Evolutionary conservation across 1,140 invertebrate species (phyloP), one percentile per base, ranked within the genome.

Genomic region (Piezodorus guildinii): DNA sequence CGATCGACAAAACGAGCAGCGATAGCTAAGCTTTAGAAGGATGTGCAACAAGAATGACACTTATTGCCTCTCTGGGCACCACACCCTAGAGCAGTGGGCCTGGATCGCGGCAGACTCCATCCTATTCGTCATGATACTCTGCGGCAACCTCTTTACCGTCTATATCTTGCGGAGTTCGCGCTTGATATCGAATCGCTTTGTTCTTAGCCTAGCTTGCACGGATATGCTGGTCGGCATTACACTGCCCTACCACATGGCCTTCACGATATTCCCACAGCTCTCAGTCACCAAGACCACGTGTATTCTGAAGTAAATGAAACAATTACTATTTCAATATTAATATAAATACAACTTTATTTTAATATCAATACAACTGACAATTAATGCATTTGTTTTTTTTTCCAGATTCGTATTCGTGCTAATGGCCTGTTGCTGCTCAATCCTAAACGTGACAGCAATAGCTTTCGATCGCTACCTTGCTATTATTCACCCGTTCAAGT

Each of bases 381-480:
- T 10, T 27, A 23, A 56, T 3, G 1, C 5, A 56, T 23, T 56
- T 5, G n/a, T n/a, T n/a, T n/a, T n/a, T n/a, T 56, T 27, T 56
- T 56, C 84, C 71, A 77, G 85, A 68, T 87, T 88, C 71, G 83
- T 86, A 19, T 74, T 88, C 3, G 82, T 86, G 61, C 81, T 82
- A 61, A 78, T 86, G 66, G 84, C 84, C 59, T 87, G 85, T 71
- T 80, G 83, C 67, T 84, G 83, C 21, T 88, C 87, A 67, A 86
- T 93, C 69, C 83, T 85, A 72, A 92, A 90, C 67, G 80, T 94
- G 46, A 85, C 87, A 62, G 82, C 86, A 17, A 91, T 94, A 61
- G 87, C 90, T 14, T 77, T 90, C 23, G 90, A 93, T 74, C 81
- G 90, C 52, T 90, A 88, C 71, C 77, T 88, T 65, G 88, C 89